Base-by-base conservation (phyloP, 2,888 invertebrate species). In the Monochamus alternatus region DNA sequence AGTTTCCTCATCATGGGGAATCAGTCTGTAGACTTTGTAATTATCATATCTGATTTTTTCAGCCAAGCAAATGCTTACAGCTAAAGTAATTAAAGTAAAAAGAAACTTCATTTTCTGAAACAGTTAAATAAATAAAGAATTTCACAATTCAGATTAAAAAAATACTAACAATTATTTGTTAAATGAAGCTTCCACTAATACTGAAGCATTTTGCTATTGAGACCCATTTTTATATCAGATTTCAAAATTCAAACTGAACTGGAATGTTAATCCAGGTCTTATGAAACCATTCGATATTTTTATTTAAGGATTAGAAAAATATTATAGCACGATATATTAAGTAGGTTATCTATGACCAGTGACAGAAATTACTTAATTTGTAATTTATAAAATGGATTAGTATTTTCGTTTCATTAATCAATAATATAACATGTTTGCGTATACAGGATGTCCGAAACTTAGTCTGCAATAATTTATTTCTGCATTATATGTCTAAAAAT, bases 11-110 rank as follows among this genome's bases (percentile, higher is more conserved):
- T 80, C 82, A 43, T 75, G 76, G 3, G 86, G 87, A 14, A 71
- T 82, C 30, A 86, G 78, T 47, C 85, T 79, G 71, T 84, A 84
- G 0, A 88, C 86, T 75, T 82, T 81, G 78, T 83, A 87, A 72
- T 85, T 82, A 69, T 85, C 84, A 73, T 78, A 84, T 43, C 76
- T 77, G 5, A 79, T 60, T 75, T 78, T 71, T 60, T 71, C 71
- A 3, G 71, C 63, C 5, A 66, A 9, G 8, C 10, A 5, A 30
- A 52, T 31, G 9, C n/a, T 52, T 8, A 55, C 5, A 38, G 32
- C 32, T 31, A 64, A 22, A 5, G 31, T 4, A 31, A 64, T n/a
- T 12, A 69, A 7, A n/a, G n/a, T n/a, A 4, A 22, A 30, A 10
- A 60, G 31, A 12, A 69, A 5, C 47, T 69, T 69, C 69, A 69